These are phyloP conservation scores for Neomorphus geoffroyi DNA, from an alignment of 2,797 vertebrate genomes.

Conservation along the genomic window DNA sequence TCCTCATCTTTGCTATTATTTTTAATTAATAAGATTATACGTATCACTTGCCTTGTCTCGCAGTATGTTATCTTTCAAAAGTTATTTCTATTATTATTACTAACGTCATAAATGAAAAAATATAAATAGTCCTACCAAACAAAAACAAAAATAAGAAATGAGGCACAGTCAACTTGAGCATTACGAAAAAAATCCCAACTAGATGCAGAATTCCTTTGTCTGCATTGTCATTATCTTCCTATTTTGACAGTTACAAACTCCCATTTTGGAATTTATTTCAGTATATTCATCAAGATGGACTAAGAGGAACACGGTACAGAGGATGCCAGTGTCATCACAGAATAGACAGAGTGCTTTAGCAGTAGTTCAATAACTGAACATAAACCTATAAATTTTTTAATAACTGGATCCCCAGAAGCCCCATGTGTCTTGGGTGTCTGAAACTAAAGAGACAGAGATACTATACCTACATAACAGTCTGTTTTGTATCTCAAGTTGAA, in stretches of 20 bases:
- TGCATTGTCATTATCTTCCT: not conserved
- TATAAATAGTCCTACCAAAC: not conserved
- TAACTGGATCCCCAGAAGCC: not conserved
- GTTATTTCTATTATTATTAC: not conserved
- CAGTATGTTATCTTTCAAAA: not conserved
- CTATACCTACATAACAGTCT: not conserved
- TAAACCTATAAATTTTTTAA: slow-evolving; percentile 11
- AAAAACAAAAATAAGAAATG: not conserved
- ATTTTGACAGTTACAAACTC: not conserved
- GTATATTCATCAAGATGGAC: not conserved
- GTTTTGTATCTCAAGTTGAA: not conserved
- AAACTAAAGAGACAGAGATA: slow-evolving; percentile 31
- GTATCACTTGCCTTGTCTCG: not conserved
- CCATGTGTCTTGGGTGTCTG: not conserved
- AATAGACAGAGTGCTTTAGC: not conserved
- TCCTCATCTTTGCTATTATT: not conserved
- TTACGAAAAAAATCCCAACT: not conserved
- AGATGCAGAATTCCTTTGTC: not conserved
- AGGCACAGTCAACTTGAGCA: not conserved
- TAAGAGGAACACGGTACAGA: not conserved
- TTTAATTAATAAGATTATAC: not conserved
- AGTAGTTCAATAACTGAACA: slow-evolving; percentile 32
- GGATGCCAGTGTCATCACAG: not conserved
- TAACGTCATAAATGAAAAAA: not conserved
- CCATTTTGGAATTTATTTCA: not conserved